phyloP scores from a whole-genome alignment of 2,888 invertebrate species.

The Sinodicranocentrus sp. region DNA sequence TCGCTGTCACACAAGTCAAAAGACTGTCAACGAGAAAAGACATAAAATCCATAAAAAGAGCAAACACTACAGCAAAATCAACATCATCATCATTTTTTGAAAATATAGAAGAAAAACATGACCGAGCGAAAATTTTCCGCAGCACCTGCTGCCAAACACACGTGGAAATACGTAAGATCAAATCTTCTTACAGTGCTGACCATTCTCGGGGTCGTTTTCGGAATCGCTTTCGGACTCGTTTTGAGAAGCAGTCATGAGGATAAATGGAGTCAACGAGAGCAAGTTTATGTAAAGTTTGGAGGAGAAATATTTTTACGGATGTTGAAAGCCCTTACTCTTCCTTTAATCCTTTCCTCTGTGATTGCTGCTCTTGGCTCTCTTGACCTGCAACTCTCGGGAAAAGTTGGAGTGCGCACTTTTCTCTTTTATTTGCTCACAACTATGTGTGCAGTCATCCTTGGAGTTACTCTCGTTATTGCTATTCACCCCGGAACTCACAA shows the following conservation, averaged over 20 bases:
- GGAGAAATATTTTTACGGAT: slow-evolving; percentile 97
- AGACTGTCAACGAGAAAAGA: too few species aligned
- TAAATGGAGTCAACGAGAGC: slow-evolving; percentile 88
- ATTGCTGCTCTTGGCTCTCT: slow-evolving; percentile 95
- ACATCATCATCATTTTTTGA: too few species aligned
- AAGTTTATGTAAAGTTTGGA: slow-evolving; percentile 96
- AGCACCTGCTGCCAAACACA: slow-evolving; percentile 47
- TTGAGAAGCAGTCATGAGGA: slow-evolving; percentile 80
- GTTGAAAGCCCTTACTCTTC: slow-evolving; percentile 96
- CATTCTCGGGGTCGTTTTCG: slow-evolving; percentile 88
- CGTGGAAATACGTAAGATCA: slow-evolving; percentile 81
- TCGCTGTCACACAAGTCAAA: too few species aligned
- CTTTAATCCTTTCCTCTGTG: slow-evolving; percentile 92
- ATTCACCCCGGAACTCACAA: slow-evolving; percentile 86
- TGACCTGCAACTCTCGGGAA: slow-evolving; percentile 93
- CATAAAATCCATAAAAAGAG: too few species aligned
- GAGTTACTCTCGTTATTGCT: slow-evolving; percentile 91
- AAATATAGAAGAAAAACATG: background rate
- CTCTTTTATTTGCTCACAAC: slow-evolving; percentile 95
- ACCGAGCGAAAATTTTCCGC: background rate
- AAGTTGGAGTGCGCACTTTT: slow-evolving; percentile 91
- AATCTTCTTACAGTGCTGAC: slow-evolving; percentile 91
- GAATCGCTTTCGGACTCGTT: slow-evolving; percentile 86
- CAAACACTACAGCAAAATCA: too few species aligned
- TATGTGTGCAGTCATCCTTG: slow-evolving; percentile 92